Base-by-base conservation (phyloP, 2,888 invertebrate species). In the Notodonta dromedarius region DNA sequence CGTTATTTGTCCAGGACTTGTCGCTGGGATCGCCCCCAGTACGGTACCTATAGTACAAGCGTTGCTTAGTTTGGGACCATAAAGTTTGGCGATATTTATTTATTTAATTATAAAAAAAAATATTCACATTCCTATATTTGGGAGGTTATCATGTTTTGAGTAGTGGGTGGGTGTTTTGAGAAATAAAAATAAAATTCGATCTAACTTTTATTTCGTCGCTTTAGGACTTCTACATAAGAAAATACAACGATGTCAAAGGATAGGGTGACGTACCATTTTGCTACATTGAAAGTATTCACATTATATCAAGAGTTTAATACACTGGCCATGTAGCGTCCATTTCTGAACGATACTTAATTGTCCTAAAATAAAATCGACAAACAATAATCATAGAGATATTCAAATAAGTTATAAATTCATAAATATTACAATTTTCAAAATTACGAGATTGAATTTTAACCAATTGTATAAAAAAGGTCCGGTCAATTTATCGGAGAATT, bases 161-260 rank as follows among this genome's bases (percentile, higher is more conserved):
- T 42, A 42, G n/a, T n/a, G n/a, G 9, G 5, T 32, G 39, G 5
- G 35, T 13, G 42, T 40, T 42, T 24, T 24, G 24, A 24, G 24
- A 46, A 12, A 58, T 67, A 69, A 61, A 66, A 79, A 83, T 82
- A 76, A 78, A 76, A 66, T 70, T 68, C 82, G 69, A 84, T 90
- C 90, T 90, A 91, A 80, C 79, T 85, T 84, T 91, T 89, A 89
- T 89, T 91, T 88, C 79, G 85, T 88, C 88, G 76, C 85, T 83
- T 82, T 86, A 85, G 83, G 85, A 86, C 79, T 78, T 69, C 90
- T 90, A 90, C 90, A 83, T 84, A 87, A 86, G 87, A 89, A 89
- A 88, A 86, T 89, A 90, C 87, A 88, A 82, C 84, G 76, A 84
- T 77, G 77, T 76, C 73, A 79, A 77, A 77, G 72, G 79, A 79